Evolutionary conservation across 2,797 vertebrate species (phyloP).

Genomic region (Emys orbicularis): DNA sequence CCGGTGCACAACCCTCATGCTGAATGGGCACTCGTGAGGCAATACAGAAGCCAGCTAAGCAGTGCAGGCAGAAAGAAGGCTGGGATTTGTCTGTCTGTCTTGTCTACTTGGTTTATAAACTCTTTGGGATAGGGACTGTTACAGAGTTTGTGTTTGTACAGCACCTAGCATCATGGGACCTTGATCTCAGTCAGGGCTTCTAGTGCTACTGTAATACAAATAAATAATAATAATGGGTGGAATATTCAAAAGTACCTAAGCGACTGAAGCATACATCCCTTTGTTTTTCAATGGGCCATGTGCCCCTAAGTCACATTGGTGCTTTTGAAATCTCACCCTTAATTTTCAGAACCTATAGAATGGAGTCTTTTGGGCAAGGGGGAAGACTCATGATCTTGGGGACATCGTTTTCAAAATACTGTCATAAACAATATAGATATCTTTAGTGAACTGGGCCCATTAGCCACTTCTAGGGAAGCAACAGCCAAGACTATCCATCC

Average conservation of each 20-base stretch:
- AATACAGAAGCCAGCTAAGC: not conserved
- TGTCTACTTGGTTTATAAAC: not conserved
- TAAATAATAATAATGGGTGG: not conserved
- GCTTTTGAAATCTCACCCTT: not conserved
- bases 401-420: not conserved
- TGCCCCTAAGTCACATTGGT: not conserved
- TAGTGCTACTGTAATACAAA: not conserved
- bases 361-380: not conserved
- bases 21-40: not conserved
- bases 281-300: not conserved
- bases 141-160: not conserved
- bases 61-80: not conserved
- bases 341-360: not conserved
- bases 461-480: not conserved
- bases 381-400: not conserved
- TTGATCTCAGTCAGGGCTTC: fast-evolving
- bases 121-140: not conserved
- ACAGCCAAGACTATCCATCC: not conserved
- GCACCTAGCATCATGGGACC: not conserved
- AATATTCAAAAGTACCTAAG: not conserved
- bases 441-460: not conserved
- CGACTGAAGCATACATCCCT: not conserved
- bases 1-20: not conserved
- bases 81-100: not conserved
- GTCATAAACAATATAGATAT: not conserved